Evolutionary conservation across 2,888 invertebrate genomes (phyloP).

Genomic region (Eristalis pertinax): DNA sequence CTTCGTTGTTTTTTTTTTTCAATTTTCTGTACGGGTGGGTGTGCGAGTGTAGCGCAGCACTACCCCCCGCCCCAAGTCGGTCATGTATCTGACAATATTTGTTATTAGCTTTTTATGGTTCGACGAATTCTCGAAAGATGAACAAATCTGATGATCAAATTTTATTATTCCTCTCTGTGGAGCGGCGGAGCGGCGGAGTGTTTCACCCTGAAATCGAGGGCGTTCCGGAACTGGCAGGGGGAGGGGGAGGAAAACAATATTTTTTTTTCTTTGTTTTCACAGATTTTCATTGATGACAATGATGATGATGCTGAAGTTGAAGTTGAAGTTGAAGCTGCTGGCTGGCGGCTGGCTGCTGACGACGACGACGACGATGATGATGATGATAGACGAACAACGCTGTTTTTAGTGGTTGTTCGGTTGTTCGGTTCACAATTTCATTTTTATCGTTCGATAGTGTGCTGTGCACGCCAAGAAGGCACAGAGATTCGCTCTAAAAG

Average conservation of each 20-base stretch:
- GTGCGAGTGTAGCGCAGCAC: background rate
- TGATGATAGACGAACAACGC: conserved; percentile 29
- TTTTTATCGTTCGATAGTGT: conserved; percentile 42
- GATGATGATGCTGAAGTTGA: no score
- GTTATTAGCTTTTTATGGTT: conserved; percentile 73
- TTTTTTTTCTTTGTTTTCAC: conserved; percentile 56
- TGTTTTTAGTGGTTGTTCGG: conserved; percentile 55
- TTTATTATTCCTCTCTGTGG: conserved; percentile 63
- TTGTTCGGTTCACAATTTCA: conserved; percentile 51
- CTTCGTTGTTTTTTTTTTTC: conserved; percentile 22
- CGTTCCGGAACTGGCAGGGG: background rate
- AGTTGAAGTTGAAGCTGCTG: background rate
- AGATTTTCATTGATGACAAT: conserved; percentile 46
- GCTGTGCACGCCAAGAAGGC: background rate
- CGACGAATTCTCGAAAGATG: conserved; percentile 72
- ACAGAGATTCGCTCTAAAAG: conserved; percentile 4
- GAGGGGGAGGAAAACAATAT: conserved; percentile 38
- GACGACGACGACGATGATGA: conserved; percentile 19
- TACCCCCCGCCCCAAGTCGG: background rate
- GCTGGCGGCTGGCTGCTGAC: background rate
- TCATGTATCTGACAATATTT: conserved; percentile 64
- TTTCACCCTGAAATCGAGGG: background rate
- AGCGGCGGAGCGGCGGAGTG: no score
- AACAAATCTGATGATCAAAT: conserved; percentile 72
- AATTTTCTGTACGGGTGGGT: conserved; percentile 21